phyloP scores from a whole-genome alignment of 2,888 invertebrate genomes.

The Alviniconcha strummeri region DNA sequence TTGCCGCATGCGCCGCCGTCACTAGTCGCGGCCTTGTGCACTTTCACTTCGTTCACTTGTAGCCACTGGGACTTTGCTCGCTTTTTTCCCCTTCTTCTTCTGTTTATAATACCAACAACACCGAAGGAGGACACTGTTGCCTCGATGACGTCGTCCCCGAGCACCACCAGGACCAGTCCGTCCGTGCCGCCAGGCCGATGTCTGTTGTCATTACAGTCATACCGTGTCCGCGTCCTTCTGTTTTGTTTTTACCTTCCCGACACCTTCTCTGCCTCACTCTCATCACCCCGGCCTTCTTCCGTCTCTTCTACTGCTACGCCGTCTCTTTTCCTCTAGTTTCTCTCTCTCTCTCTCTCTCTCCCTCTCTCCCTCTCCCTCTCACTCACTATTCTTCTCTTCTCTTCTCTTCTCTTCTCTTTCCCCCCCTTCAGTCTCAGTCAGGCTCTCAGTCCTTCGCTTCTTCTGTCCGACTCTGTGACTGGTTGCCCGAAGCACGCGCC shows the following conservation, averaged over 20 bases:
- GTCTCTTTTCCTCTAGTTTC: background rate
- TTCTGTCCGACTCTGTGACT: conserved; percentile 23
- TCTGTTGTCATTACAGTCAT: background rate
- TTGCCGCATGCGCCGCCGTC: background rate
- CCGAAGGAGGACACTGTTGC: too few relatives aligned
- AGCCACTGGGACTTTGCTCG: too few relatives aligned
- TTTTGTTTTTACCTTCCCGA: conserved; percentile 16
- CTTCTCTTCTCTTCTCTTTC: conserved; percentile 8
- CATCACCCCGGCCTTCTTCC: background rate
- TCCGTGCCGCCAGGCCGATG: background rate
- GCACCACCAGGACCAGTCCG: background rate
- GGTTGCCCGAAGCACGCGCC: conserved; percentile 7
- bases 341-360: conserved; percentile 8
- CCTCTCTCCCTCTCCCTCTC: background rate
- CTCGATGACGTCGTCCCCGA: background rate
- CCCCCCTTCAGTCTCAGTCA: conserved; percentile 8
- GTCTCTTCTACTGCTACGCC: background rate
- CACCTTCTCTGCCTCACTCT: background rate
- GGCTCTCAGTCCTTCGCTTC: background rate
- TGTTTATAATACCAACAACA: too few relatives aligned
- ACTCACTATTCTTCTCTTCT: too few relatives aligned
- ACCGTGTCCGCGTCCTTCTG: background rate
- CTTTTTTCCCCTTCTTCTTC: background rate
- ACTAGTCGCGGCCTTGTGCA: background rate
- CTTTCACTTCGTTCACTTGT: background rate